Evolutionary conservation across 2,797 vertebrate genomes (phyloP).

Genomic region (Podarcis siculus): DNA sequence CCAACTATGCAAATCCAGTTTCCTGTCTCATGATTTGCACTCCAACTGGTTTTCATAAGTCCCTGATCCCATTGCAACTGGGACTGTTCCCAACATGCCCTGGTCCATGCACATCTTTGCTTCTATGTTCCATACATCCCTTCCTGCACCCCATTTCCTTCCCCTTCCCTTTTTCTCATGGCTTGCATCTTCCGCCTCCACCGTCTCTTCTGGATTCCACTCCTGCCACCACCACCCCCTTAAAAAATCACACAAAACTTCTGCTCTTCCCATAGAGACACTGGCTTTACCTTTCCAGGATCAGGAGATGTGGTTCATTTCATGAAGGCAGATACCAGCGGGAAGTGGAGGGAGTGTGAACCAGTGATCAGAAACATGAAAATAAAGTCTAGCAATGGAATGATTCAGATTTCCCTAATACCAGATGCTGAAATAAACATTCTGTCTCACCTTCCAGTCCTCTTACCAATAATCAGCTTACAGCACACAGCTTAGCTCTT

Average conservation of each 20-base stretch:
- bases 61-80: neutral
- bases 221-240: too few species aligned
- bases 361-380: neutral
- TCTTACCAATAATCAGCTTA: neutral
- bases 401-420: neutral
- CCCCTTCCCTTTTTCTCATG: neutral
- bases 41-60: neutral
- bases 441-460: neutral
- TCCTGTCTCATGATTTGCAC: neutral
- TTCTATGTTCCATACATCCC: neutral
- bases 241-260: neutral
- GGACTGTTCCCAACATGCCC: neutral
- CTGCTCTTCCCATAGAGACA: neutral
- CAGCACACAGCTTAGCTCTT: neutral
- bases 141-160: neutral
- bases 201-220: neutral
- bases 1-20: neutral
- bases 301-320: too few species aligned
- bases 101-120: neutral
- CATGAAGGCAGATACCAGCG: too few species aligned
- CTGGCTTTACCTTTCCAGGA: too few species aligned
- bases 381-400: neutral
- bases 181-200: neutral
- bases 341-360: neutral
- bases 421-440: neutral